Evolutionary conservation across 2,113 vertebrate genomes (phyloP), one percentile per base, ranked within the genome.

Genomic region (Gambusia holbrooki): DNA sequence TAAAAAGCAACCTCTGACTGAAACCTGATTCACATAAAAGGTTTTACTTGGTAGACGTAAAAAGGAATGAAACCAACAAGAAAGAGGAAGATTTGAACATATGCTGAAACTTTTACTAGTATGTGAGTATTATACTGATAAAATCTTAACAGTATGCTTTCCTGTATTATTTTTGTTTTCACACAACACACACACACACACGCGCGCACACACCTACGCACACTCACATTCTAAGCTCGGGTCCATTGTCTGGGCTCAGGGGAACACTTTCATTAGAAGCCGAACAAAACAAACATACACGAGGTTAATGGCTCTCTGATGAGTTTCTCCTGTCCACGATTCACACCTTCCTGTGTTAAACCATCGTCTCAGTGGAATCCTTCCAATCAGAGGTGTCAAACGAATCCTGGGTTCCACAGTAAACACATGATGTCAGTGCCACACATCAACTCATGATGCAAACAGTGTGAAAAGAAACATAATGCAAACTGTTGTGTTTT

Each of bases 301-400:
- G 8, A 11, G 64, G 66, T 13, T 66, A 77, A 66, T 62, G 69
- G 27, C 54, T 71, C 68, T 76, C 69, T 28, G 0, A 61, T 69
- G 81, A 73, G 27, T 66, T 5, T 14, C 51, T 69, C 58, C 66
- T 32, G 13, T 84, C 22, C 42, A 65, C n/a, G 22, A 60, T 81
- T 87, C 84, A 80, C 87, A 79, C 81, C 73, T 84, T 8, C 8
- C 48, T 51, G 32, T 8, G 0, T 68, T 62, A 42, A 63, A 48
- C 37, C 58, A 1, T 22, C 1, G 33, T 51, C 76, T 71, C 87
- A 45, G 54, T 32, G 81, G 84, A 40, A 40, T 37, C 13, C 0
- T 12, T 73, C 62, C 72, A 83, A 69, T 83, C 68, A 86, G 11
- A 85, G 73, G 85, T 85, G 85, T 83, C 37, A 68, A 70, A 79